Conservation (phyloP, 2,888 invertebrate species). For the Drosophila anomelani region DNA sequence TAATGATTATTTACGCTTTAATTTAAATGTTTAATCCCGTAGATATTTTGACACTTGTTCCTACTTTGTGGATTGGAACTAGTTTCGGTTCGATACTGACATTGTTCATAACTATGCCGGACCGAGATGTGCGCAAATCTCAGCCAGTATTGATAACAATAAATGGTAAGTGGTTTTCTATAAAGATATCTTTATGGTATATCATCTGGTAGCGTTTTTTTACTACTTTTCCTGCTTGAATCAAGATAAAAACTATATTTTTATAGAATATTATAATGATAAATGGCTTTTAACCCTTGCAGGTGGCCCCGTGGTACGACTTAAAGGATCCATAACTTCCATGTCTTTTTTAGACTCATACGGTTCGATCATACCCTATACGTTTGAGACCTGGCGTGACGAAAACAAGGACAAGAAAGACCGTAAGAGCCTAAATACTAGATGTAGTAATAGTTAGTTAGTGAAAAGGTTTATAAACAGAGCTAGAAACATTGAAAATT, state of each 20-base stretch:
- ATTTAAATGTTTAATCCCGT: conserved; percentile 53
- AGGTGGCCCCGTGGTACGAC: conserved; percentile 98
- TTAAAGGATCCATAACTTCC: conserved; percentile 97
- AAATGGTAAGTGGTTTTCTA: conserved; percentile 87
- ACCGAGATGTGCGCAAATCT: conserved; percentile 91
- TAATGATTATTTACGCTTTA: neutral
- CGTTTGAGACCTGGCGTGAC: conserved; percentile 97
- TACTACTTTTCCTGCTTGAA: too few relatives aligned
- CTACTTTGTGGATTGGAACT: conserved; percentile 99
- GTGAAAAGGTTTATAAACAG: neutral
- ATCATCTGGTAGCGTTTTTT: too few relatives aligned
- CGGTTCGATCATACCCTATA: conserved; percentile 95
- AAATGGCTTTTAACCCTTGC: conserved; percentile 48
- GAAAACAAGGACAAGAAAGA: conserved; percentile 87
- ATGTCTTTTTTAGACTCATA: conserved; percentile 98
- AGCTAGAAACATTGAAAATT: neutral
- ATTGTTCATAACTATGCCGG: conserved; percentile 93
- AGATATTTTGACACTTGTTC: conserved; percentile 93
- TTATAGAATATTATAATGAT: neutral
- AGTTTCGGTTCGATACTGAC: conserved; percentile 98
- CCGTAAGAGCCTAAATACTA: conserved; percentile 69
- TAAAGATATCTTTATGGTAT: neutral
- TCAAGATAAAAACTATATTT: neutral
- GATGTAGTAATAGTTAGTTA: neutral
- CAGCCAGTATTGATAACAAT: conserved; percentile 95